Conservation (phyloP, 2,888 invertebrate genomes). For the Nasonovia ribisnigri region DNA sequence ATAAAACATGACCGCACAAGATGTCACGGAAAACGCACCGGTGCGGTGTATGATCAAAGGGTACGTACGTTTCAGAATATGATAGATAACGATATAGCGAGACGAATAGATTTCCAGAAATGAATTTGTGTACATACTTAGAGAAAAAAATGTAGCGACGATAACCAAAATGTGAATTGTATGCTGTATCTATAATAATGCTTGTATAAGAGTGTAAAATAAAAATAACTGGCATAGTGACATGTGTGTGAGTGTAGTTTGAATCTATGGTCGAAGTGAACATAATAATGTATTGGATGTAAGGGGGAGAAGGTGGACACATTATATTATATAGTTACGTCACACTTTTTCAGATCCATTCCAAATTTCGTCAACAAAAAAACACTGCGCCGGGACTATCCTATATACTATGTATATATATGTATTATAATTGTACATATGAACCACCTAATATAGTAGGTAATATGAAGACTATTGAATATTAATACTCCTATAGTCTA, state of each 20-base stretch:
- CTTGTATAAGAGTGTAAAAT: neutral
- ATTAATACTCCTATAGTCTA: neutral
- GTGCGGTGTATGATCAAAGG: conserved; percentile 18
- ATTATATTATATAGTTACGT: neutral
- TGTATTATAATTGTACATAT: neutral
- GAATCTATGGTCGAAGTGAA: neutral
- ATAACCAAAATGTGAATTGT: neutral
- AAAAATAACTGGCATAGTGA: conserved; percentile 27
- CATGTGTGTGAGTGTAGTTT: neutral
- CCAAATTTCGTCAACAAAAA: conserved; percentile 12
- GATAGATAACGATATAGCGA: neutral
- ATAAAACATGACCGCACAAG: conserved; percentile 8
- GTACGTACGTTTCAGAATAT: neutral
- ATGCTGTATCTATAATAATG: neutral
- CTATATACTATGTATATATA: no score
- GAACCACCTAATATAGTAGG: no score
- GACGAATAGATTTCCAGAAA: conserved; percentile 9
- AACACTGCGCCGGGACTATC: neutral
- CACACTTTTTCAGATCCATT: conserved; percentile 14
- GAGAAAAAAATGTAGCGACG: neutral
- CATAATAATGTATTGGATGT: neutral
- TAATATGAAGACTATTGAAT: neutral
- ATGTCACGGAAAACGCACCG: neutral
- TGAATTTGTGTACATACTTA: neutral
- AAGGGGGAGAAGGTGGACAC: neutral